phyloP scores from a whole-genome alignment of 1,140 invertebrate species.

The Tetramorium parvispinum region DNA sequence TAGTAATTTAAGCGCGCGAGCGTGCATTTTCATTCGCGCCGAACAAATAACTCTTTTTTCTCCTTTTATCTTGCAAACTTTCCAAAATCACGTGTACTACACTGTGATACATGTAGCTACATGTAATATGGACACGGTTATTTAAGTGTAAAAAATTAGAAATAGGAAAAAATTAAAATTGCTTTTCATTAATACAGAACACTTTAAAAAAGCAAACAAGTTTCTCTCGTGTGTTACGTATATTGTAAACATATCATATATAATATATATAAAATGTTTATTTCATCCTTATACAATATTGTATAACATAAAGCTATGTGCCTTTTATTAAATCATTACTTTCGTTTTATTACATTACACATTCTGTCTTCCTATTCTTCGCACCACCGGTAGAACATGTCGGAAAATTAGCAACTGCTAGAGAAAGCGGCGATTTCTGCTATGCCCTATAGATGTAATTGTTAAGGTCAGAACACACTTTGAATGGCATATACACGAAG shows the following conservation, averaged over 20 bases:
- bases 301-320: not conserved
- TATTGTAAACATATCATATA: no score
- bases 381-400: not conserved
- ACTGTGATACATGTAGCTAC: no score
- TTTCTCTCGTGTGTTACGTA: no score
- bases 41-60: not conserved
- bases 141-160: no score
- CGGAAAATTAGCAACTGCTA: not conserved
- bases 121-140: no score
- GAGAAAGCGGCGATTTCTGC: slow-evolving; percentile 28
- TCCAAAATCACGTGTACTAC: no score
- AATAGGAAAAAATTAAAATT: no score
- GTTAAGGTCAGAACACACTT: slow-evolving; percentile 11
- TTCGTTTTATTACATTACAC: not conserved
- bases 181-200: no score
- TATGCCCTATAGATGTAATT: slow-evolving; percentile 1
- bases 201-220: no score
- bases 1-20: not conserved
- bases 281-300: not conserved
- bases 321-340: not conserved
- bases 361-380: not conserved
- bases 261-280: not conserved
- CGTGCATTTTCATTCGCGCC: not conserved
- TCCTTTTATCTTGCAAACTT: no score
- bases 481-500: not conserved